Evolutionary conservation across 2,797 vertebrate genomes (phyloP), one percentile per base, ranked within the genome.

Genomic region (Myotis daubentonii): DNA sequence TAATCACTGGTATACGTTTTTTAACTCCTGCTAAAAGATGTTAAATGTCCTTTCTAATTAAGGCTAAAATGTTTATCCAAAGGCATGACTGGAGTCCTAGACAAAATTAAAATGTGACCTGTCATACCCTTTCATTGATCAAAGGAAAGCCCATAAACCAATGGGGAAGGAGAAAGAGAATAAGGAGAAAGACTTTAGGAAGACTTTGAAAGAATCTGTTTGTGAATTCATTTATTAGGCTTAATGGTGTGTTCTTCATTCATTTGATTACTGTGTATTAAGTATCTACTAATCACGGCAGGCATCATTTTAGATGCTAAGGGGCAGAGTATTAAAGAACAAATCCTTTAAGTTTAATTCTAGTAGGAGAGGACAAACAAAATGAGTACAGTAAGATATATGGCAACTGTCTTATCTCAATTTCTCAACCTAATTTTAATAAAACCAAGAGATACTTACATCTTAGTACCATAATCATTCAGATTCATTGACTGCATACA

Each of bases 101-200:
- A 94, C 41, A 89, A 94, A 94, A 87, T 51, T 79, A 55, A 92
- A 91, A 86, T 74, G 28, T 60, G 76, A 30, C 78, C 68, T 79
- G 13, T 53, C 80, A 65, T 41, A 91, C 10, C 65, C 38, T 88
- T 85, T 51, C 57, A 74, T 22, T 53, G 36, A 88, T 30, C 16
- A 78, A 85, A 92, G 51, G 38, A 41, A 86, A 90, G 72, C 16
- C 22, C 41, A 74, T 17, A 57, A 47, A 68, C 25, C 44, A 83
- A 38, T n/a, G 3, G 16, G 20, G 65, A 78, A 17, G 20, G 47
- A 55, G 8, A 87, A 70, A 62, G 7, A 2, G 1, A 49, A 4
- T 89, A 72, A 71, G 30, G 16, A 88, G 8, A 55, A 62, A 82
- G 49, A 53, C 65, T 57, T 75, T 12, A 30, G 62, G 60, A 78